phyloP scores from a whole-genome alignment of 2,888 invertebrate genomes.

The Kryphioiulus occultus region DNA sequence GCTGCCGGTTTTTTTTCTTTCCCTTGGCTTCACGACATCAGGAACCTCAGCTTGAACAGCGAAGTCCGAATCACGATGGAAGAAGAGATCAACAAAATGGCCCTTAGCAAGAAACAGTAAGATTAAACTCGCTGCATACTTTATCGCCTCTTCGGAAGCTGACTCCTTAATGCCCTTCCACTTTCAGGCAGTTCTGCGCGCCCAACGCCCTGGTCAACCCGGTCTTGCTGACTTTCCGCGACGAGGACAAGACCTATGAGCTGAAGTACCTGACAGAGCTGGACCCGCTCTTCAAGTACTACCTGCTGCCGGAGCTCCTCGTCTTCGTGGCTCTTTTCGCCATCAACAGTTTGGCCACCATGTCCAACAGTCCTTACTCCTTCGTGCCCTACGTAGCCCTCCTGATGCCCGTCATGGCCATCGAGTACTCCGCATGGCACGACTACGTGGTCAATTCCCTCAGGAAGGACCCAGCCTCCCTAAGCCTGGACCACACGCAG shows the following conservation, averaged over 20 bases:
- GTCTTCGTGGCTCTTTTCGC: constrained; percentile 65
- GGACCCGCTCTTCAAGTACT: constrained; percentile 87
- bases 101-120: constrained; percentile 79
- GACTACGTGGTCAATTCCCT: constrained; percentile 33
- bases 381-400: constrained; percentile 27
- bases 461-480: not conserved
- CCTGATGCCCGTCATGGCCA: constrained; percentile 8
- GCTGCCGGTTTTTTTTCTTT: too few relatives aligned
- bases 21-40: too few relatives aligned
- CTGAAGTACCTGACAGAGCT: constrained; percentile 75
- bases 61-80: constrained; percentile 70
- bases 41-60: too few relatives aligned
- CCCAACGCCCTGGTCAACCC: not conserved
- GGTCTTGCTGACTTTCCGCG: not conserved
- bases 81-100: constrained; percentile 81
- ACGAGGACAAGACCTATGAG: constrained; percentile 70
- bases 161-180: too few relatives aligned
- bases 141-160: too few relatives aligned
- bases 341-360: constrained; percentile 59
- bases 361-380: not conserved
- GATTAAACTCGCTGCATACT: too few relatives aligned
- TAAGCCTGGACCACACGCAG: not conserved
- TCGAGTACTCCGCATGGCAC: constrained; percentile 39
- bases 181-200: not conserved
- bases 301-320: constrained; percentile 70